Evolutionary conservation across 2,888 invertebrate species (phyloP).

Genomic region (Dysmachus trigonus): DNA sequence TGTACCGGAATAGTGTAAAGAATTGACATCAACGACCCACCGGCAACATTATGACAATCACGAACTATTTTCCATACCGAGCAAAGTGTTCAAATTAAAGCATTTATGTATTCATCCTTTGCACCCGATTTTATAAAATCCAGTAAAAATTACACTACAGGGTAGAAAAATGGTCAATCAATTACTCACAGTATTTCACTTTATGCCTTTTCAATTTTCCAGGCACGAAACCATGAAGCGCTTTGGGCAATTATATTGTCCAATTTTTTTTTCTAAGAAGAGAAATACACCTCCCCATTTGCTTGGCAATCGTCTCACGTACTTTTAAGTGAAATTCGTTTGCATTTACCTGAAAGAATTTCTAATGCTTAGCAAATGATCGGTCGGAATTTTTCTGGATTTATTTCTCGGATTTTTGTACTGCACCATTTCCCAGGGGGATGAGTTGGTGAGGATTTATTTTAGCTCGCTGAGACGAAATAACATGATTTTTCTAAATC

Average conservation of each 20-base stretch:
- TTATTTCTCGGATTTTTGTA: neutral
- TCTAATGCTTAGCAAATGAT: neutral
- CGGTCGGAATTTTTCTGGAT: neutral
- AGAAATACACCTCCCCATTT: neutral
- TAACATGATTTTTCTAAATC: neutral
- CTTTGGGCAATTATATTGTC: neutral
- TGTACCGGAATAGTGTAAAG: too few relatives aligned
- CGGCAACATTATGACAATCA: neutral
- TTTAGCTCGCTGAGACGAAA: neutral
- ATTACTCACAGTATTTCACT: neutral
- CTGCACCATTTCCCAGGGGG: neutral
- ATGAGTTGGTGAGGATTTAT: neutral
- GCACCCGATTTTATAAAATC: neutral
- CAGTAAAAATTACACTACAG: neutral
- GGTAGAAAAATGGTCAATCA: neutral
- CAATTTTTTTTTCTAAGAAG: neutral
- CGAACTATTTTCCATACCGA: neutral
- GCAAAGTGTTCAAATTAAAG: neutral
- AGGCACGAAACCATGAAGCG: neutral
- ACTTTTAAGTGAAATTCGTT: neutral
- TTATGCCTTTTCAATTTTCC: neutral
- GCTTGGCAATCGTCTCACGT: neutral
- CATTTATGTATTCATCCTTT: neutral
- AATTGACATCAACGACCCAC: neutral
- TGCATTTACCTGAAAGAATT: neutral